Evolutionary conservation across 1,140 invertebrate genomes (phyloP).

Genomic region (Camponotus vicinus): DNA sequence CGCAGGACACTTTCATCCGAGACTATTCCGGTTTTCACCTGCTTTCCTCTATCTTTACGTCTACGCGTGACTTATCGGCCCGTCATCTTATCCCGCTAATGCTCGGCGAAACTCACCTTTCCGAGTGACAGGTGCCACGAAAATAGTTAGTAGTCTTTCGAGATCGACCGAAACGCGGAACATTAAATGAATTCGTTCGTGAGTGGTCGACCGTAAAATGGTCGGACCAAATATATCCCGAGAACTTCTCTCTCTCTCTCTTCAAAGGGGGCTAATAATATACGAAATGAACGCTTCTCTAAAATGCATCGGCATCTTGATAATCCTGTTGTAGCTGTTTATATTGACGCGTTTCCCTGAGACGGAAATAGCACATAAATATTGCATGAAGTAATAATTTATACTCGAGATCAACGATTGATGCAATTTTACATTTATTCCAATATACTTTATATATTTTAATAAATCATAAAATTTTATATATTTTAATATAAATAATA

Average conservation of each 20-base stretch:
- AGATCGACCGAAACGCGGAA: conserved; percentile 45
- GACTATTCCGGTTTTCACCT: conserved; percentile 71
- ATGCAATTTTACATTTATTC: neutral
- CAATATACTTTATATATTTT: neutral
- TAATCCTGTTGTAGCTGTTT: neutral
- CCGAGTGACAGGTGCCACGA: conserved; percentile 69
- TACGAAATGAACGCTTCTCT: conserved; percentile 24
- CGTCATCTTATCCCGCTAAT: conserved; percentile 70
- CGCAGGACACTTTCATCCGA: neutral
- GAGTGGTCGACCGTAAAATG: conserved; percentile 27
- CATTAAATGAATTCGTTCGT: conserved; percentile 40
- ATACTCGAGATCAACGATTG: neutral
- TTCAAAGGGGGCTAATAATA: conserved; percentile 28
- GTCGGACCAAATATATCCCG: conserved; percentile 30
- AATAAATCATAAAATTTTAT: neutral
- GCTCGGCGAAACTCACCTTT: conserved; percentile 55
- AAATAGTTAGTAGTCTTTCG: conserved; percentile 54
- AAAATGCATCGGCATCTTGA: conserved; percentile 8
- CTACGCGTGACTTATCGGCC: conserved; percentile 65
- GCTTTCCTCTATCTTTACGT: conserved; percentile 70
- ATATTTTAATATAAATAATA: no score
- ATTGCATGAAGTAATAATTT: neutral
- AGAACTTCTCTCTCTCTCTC: neutral
- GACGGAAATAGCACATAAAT: neutral
- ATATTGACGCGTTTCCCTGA: neutral